Evolutionary conservation across 2,113 vertebrate species (phyloP), one percentile per base, ranked within the genome.

Genomic region (Telmatochromis sp.): DNA sequence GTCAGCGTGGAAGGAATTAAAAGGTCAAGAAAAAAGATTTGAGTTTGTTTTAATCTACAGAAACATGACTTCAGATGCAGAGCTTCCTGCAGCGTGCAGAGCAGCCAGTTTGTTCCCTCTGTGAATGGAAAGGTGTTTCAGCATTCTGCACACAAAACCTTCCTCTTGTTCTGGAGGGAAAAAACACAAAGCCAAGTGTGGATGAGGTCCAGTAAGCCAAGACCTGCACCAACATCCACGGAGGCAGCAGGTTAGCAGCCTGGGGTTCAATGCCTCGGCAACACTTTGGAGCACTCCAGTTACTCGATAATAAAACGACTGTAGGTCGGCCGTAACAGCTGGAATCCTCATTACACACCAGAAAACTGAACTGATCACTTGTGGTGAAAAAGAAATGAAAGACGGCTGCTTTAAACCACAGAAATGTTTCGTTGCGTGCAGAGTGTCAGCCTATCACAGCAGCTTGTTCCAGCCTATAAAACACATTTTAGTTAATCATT

Each of bases 131-230:
- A 83, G 80, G 86, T 89, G 90, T 85, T 86, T 87, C 90, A 84
- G 82, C 87, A 87, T 92, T 90, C 91, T 86, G 87, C 84, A 79
- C 86, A 85, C 87, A 87, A 55, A 84, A 90, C 42, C 71, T 47
- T 75, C 45, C 33, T 75, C 83, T 87, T 26, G 58, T 83, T 85
- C 85, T 58, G 42, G 12, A 88, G 47, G 21, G 9, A 11, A 40
- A 35, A 73, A 71, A 65, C 31, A 17, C 0, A 81, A 42, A 57
- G 53, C 53, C 79, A 28, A 81, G 19, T 57, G 35, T 81, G 53
- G 79, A 57, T 37, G 53, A 57, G 35, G 84, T 35, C 10, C 73
- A 40, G 58, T 80, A 23, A 55, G 37, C 37, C 50, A 31, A 40
- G 12, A 40, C 55, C 35, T 57, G 40, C 28, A 73, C 51, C 31